phyloP scores from a whole-genome alignment of 2,797 vertebrate species.

The Dallia pectoralis region DNA sequence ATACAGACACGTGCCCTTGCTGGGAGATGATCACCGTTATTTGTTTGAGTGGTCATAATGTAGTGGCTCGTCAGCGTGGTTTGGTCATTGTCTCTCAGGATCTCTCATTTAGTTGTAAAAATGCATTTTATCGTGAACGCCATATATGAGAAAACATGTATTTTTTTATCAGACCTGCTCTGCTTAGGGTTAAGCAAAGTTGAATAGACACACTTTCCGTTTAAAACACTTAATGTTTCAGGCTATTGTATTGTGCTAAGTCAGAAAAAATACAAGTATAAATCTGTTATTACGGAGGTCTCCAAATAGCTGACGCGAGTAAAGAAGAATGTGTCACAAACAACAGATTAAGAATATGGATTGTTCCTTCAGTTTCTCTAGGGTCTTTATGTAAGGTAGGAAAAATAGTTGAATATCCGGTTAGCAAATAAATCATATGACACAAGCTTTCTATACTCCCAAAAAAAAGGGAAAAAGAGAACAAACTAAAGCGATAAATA shows the following conservation, averaged over 20 bases:
- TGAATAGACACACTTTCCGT: too few relatives aligned
- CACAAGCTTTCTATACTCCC: neutral
- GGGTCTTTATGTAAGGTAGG: constrained; percentile 3
- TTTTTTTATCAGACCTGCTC: neutral
- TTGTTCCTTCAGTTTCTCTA: constrained; percentile 1
- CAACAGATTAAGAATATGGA: neutral
- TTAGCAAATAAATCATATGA: neutral
- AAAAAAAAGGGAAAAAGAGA: constrained; percentile 29
- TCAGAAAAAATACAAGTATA: neutral
- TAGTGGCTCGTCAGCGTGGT: too few relatives aligned
- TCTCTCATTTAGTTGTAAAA: too few relatives aligned
- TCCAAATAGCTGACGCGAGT: neutral
- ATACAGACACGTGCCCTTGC: too few relatives aligned
- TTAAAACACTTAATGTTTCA: neutral
- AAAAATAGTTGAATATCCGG: neutral
- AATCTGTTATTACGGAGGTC: neutral
- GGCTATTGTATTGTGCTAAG: neutral
- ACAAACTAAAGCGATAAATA: constrained; percentile 5
- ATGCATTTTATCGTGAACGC: too few relatives aligned
- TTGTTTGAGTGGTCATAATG: too few relatives aligned
- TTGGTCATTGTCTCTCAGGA: too few relatives aligned
- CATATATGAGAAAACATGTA: neutral
- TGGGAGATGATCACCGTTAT: too few relatives aligned
- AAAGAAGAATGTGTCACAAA: neutral
- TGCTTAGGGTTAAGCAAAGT: neutral